Evolutionary conservation across 64 coral and sea anemone species (phyloP), one percentile per base, ranked within the genome.

Genomic region (Stichodactyla helianthus): DNA sequence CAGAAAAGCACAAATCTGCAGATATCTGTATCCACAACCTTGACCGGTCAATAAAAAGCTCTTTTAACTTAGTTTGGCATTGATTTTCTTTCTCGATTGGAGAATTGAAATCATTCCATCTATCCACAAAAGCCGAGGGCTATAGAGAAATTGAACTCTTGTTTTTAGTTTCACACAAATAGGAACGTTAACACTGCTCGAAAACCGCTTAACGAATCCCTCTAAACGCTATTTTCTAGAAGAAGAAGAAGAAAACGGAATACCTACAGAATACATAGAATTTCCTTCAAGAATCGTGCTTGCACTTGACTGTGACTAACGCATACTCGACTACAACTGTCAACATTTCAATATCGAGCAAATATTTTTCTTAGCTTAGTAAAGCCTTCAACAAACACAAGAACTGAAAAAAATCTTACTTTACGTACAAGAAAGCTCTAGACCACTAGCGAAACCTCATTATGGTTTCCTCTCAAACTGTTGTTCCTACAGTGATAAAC

Each of bases 331-430:
- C 68, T 10, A 71, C 23, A 23, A 28, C 23, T 71, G 68, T 71
- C 68, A 71, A 71, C 68, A 28, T 71, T 31, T 28, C 68, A 31
- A 71, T 71, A 71, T 65, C 62, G 5, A 65, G 11, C 62, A 65
- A 65, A 65, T 65, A 65, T 65, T 65, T 71, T 71, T 71, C 68
- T 71, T 71, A 71, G 28, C 68, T 28, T 27, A 71, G 68, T 22
- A 28, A 71, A 71, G 68, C 68, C 25, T 31, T 74, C 4, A 23
- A 28, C 68, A 74, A 74, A 35, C 25, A 74, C 20, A 74, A 74
- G 19, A 16, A 65, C 23, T n/a, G 63, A 68, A 68, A 9, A 17
- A 20, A 17, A 20, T 68, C 63, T n/a, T 22, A 44, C 35, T 44
- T 44, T 44, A 9, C 19, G 9, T 68, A 22, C 63, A 74, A 71